phyloP scores from a whole-genome alignment of 2,113 vertebrate species.

The Myrmecobius fasciatus region DNA sequence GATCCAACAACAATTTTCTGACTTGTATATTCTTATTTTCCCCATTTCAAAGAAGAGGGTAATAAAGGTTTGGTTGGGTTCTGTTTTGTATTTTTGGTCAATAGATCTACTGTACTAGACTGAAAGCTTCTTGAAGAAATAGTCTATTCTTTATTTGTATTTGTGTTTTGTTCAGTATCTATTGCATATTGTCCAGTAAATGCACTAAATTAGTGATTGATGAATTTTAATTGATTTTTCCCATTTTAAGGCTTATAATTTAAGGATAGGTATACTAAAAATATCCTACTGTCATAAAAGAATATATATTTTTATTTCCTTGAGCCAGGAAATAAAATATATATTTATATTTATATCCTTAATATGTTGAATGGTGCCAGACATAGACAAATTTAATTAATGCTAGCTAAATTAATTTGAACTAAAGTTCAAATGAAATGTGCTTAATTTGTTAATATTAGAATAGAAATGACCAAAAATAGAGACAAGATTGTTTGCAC shows the following conservation, averaged over 20 bases:
- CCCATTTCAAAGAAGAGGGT: no score
- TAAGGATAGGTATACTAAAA: neutral
- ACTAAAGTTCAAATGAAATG: neutral
- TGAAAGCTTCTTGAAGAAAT: neutral
- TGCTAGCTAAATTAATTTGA: neutral
- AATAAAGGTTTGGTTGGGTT: neutral
- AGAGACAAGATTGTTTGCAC: neutral
- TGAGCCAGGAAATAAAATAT: neutral
- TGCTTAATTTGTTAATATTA: neutral
- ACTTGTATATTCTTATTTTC: no score
- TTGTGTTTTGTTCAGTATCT: neutral
- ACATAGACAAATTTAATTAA: neutral
- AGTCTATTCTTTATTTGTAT: neutral
- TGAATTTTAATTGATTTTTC: neutral
- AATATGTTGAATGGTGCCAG: neutral
- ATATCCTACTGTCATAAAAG: neutral
- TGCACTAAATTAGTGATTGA: neutral
- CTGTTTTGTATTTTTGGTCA: neutral
- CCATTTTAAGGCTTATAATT: neutral
- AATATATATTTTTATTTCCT: neutral
- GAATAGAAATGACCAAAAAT: neutral
- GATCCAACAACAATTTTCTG: no score
- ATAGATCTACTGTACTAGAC: neutral
- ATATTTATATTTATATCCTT: neutral
- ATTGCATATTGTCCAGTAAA: neutral